phyloP scores from a whole-genome alignment of 1,140 invertebrate genomes.

The Latrodectus geometricus region DNA sequence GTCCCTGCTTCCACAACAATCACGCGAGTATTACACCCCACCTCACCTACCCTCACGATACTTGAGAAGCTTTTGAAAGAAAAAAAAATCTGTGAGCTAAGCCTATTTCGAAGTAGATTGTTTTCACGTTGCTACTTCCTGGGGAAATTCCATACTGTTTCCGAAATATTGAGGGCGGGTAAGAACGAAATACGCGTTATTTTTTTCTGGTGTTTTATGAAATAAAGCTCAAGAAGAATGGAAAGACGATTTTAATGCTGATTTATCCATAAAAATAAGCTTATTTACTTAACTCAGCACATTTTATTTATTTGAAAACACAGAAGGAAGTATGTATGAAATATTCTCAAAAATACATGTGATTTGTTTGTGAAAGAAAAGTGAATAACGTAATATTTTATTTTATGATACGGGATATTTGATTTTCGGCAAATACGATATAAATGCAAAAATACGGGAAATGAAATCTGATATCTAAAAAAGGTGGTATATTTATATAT shows the following conservation, averaged over 20 bases:
- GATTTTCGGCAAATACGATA: not conserved
- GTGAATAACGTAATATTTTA: no score
- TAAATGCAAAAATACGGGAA: not conserved
- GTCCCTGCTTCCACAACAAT: not conserved
- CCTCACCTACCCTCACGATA: not conserved
- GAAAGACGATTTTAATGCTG: not conserved
- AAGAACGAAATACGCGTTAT: not conserved
- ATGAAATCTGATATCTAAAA: not conserved
- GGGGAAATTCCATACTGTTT: not conserved
- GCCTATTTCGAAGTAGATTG: not conserved
- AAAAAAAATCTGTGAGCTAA: not conserved
- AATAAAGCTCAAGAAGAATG: not conserved
- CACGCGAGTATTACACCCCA: constrained; percentile 8
- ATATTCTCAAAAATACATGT: no score
- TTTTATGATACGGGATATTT: not conserved
- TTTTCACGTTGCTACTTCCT: not conserved
- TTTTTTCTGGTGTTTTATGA: not conserved
- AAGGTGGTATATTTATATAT: not conserved
- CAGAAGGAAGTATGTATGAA: no score
- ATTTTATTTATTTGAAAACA: no score
- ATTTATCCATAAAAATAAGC: no score
- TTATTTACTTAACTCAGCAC: no score
- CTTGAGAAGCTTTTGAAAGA: constrained; percentile 6
- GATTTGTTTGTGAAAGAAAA: no score
- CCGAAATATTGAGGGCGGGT: not conserved